Conservation (phyloP, 2,888 invertebrate genomes). For the Brenthis ino region DNA sequence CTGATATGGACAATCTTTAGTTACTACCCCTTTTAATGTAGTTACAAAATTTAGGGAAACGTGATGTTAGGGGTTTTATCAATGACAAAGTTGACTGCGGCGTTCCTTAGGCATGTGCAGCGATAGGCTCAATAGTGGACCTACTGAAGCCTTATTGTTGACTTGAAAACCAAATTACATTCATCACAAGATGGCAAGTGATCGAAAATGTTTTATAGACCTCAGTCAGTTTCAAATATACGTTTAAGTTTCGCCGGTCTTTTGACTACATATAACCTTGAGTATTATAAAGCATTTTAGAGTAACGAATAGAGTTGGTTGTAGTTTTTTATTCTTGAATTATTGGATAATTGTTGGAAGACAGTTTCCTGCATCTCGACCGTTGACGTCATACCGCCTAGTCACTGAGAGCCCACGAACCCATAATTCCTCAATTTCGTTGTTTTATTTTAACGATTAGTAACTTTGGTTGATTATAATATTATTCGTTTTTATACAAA, state of each 20-base stretch:
- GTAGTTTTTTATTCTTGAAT: constrained; percentile 54
- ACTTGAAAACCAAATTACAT: constrained; percentile 47
- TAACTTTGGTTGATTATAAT: constrained; percentile 75
- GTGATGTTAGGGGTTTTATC: constrained; percentile 81
- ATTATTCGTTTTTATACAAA: constrained; percentile 77
- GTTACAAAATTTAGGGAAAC: constrained; percentile 78
- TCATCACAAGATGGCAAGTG: constrained; percentile 58
- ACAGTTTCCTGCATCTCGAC: constrained; percentile 53
- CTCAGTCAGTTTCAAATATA: constrained; percentile 55
- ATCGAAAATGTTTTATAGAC: constrained; percentile 68
- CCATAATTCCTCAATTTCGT: constrained; percentile 61
- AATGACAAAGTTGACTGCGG: constrained; percentile 81
- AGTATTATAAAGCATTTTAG: constrained; percentile 75
- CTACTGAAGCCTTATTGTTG: constrained; percentile 55
- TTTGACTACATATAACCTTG: constrained; percentile 55
- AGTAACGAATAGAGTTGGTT: constrained; percentile 53
- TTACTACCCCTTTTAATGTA: constrained; percentile 78
- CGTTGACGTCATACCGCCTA: constrained; percentile 76
- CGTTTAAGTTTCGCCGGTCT: constrained; percentile 48
- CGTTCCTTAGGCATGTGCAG: constrained; percentile 57
- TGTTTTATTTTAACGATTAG: constrained; percentile 69
- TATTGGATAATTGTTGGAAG: constrained; percentile 57
- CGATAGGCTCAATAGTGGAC: constrained; percentile 55
- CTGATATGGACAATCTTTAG: constrained; percentile 81
- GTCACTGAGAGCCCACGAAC: constrained; percentile 79